Base-by-base conservation (phyloP, 2,888 invertebrate species). In the Buathra laborator region DNA sequence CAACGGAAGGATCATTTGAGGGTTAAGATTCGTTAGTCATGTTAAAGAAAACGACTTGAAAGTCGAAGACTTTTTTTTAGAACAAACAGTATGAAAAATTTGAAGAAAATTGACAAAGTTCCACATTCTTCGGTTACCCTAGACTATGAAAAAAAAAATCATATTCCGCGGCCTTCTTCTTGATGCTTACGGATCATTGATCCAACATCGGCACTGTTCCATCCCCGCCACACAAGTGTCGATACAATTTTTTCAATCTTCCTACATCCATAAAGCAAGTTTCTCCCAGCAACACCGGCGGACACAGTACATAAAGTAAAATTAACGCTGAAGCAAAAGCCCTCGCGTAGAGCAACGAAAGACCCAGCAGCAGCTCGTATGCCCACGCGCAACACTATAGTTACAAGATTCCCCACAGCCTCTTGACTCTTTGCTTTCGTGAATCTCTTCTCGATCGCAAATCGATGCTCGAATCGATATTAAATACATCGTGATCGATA, bases 401-500 rank as follows among this genome's bases (percentile, higher is more conserved):
- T 46, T 62, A 62, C 24, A 19, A 12, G 24, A 24, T 68, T 16
- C 68, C 59, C 59, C 29, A 59, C 59, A 19, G 59, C 29, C 19
- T 19, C 3, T 59, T 12, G 59, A 37, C 37, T 59, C 59, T 19
- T 29, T 2, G 59, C 12, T 12, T 32, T 9, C 59, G 14, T 14
- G n/a, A 37, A 37, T 64, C 64, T 64, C n/a, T 4, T 1, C 1
- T 6, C 64, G 43, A 66, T 66, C 64, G 10, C 37, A n/a, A 43
- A 37, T 66, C 64, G 64, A 66, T 43, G 64, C 37, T 66, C 48
- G 71, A 62, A 83, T 81, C 81, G 85, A 81, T 81, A 86, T 84
- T 83, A 86, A 87, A 83, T 87, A 86, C 85, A 82, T 80, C 85
- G 71, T 90, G 91, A 92, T 91, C 89, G 90, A 90, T 90, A 89